Evolutionary conservation across 2,888 invertebrate species (phyloP).

Genomic region (Leptopilina drosophilae): DNA sequence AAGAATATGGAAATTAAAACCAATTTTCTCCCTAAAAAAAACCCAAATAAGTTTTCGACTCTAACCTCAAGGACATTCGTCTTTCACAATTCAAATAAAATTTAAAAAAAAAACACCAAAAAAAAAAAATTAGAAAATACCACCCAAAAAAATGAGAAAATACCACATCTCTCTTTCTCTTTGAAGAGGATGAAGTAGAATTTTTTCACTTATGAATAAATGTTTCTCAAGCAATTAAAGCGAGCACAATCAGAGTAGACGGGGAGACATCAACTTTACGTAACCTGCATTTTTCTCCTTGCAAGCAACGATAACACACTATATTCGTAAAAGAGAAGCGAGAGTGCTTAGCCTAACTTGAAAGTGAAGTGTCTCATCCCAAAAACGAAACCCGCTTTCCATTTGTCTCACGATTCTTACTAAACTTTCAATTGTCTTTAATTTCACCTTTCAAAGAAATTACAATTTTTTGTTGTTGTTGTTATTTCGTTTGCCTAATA

Average conservation of each 20-base stretch:
- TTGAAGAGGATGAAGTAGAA: constrained; percentile 7
- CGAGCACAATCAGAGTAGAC: constrained; percentile 24
- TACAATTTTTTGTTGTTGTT: background rate
- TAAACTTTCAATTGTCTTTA: constrained; percentile 8
- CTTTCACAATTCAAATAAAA: too few relatives aligned
- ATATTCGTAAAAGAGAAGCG: constrained; percentile 24
- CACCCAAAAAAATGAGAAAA: background rate
- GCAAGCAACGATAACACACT: constrained; percentile 18
- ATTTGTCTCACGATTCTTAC: constrained; percentile 7
- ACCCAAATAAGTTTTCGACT: background rate
- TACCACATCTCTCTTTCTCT: background rate
- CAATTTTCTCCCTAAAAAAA: too few relatives aligned
- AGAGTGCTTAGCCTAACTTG: constrained; percentile 3
- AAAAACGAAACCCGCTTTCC: constrained; percentile 12
- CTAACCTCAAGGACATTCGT: too few relatives aligned
- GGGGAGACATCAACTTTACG: constrained; percentile 20
- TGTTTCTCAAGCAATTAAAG: constrained; percentile 36
- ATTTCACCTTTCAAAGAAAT: constrained; percentile 9
- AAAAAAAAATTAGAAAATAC: background rate
- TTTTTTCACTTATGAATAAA: constrained; percentile 29
- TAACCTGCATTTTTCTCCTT: constrained; percentile 24
- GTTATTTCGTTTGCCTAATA: background rate
- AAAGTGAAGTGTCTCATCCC: constrained; percentile 6
- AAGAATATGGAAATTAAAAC: too few relatives aligned
- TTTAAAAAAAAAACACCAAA: background rate